A percentile compares a stretch with the other conserved stretches of the same genome.
Conservation (phyloP, 53 echinoderm and acorn worm species). For the Astropecten irregularis region DNA sequence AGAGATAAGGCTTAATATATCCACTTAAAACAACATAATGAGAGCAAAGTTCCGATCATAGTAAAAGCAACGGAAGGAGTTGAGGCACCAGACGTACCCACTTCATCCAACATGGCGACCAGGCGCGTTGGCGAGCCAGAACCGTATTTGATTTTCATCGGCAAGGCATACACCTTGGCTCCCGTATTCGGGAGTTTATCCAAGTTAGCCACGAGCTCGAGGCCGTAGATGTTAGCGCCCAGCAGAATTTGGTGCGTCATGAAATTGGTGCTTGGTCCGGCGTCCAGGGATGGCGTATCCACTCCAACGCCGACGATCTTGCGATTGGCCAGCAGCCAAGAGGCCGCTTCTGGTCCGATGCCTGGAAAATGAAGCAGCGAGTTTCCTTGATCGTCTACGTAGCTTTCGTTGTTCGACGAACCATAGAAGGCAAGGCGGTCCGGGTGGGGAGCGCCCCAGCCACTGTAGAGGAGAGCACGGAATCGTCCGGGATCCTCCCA, state of each 20-base stretch:
- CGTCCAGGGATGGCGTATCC: slow-evolving; percentile 29
- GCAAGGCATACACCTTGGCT: slow-evolving; percentile 24
- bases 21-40: too few species aligned
- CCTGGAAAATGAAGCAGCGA: slow-evolving; percentile 48
- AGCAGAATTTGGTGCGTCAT: background rate
- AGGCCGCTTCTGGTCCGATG: slow-evolving; percentile 38
- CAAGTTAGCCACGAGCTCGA: slow-evolving; percentile 55
- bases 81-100: background rate
- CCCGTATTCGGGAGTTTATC: too few species aligned
- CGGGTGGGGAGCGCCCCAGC: slow-evolving; percentile 53
- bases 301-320: background rate
- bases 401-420: slow-evolving; percentile 4
- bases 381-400: slow-evolving; percentile 14
- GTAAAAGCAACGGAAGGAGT: background rate
- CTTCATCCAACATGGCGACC: background rate
- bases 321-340: slow-evolving; percentile 37
- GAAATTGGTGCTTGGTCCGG: background rate
- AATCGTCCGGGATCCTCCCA: slow-evolving; percentile 34
- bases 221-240: slow-evolving; percentile 17
- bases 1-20: too few species aligned
- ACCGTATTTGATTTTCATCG: slow-evolving; percentile 32
- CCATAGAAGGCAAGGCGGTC: slow-evolving; percentile 41
- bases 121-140: slow-evolving; percentile 29
- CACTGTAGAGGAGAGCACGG: slow-evolving; percentile 35
- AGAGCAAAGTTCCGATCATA: too few species aligned